These are phyloP conservation scores for Zapus hudsonius DNA, from an alignment of 2,113 vertebrate species.

Conservation along the genomic window DNA sequence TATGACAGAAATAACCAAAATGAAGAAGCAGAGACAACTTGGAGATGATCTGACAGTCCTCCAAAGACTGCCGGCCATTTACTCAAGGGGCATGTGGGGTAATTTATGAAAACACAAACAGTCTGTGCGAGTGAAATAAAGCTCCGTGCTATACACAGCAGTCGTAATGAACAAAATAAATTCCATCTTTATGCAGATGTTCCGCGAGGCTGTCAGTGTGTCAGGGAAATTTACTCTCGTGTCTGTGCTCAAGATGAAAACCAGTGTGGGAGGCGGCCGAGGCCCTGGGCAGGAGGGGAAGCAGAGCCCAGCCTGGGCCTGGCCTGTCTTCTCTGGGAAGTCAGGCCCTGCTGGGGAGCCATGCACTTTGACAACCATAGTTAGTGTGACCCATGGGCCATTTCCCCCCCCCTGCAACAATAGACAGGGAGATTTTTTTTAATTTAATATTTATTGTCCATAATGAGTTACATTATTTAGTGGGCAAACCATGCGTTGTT, in stretches of 20 bases:
- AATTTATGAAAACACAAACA: slow-evolving; percentile 83
- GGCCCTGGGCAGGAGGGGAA: slow-evolving; percentile 48
- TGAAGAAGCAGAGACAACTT: slow-evolving; percentile 74
- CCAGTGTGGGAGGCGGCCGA: slow-evolving; percentile 14
- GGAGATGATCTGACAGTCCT: slow-evolving; percentile 72
- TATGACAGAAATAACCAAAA: slow-evolving; percentile 76
- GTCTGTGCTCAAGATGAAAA: slow-evolving; percentile 53
- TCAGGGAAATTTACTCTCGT: slow-evolving; percentile 76
- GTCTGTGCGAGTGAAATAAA: slow-evolving; percentile 81
- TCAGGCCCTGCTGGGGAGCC: background rate
- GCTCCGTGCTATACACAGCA: slow-evolving; percentile 54
- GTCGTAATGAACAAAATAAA: slow-evolving; percentile 83
- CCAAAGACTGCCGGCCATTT: slow-evolving; percentile 71
- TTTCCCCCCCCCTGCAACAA: background rate
- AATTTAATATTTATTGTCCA: background rate
- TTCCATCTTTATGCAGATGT: slow-evolving; percentile 80
- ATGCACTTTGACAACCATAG: rapidly evolving
- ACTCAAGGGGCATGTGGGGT: slow-evolving; percentile 61
- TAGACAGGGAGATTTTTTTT: background rate
- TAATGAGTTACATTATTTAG: too few relatives aligned
- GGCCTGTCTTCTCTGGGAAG: slow-evolving; percentile 36
- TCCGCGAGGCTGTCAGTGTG: slow-evolving; percentile 64
- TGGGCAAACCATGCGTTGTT: too few relatives aligned
- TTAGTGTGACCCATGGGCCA: background rate
- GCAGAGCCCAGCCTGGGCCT: slow-evolving; percentile 8